Evolutionary conservation across 1,140 invertebrate genomes (phyloP).

Genomic region (Dufourea novaeangliae): DNA sequence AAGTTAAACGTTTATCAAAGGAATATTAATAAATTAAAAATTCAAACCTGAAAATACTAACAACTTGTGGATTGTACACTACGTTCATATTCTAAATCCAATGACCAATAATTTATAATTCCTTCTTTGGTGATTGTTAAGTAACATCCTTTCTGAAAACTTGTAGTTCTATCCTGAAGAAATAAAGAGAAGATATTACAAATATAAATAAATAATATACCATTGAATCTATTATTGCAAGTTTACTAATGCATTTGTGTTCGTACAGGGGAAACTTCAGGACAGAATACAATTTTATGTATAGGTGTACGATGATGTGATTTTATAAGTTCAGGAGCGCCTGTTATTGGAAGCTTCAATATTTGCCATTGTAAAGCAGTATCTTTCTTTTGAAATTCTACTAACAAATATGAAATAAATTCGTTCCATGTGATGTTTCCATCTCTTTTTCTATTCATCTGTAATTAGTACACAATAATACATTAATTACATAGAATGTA

Average conservation of each 20-base stretch:
- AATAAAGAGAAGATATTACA: background rate
- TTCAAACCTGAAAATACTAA: constrained; percentile 71
- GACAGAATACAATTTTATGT: constrained; percentile 83
- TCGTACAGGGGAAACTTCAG: constrained; percentile 81
- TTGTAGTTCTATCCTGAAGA: constrained; percentile 79
- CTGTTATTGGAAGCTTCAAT: constrained; percentile 84
- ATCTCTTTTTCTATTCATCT: constrained; percentile 78
- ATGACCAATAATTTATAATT: constrained; percentile 86
- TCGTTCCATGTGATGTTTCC: constrained; percentile 86
- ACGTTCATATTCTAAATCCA: constrained; percentile 84
- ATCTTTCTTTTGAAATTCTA: constrained; percentile 85
- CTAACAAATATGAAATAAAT: constrained; percentile 85
- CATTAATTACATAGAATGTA: background rate
- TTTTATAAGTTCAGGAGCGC: constrained; percentile 82
- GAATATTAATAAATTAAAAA: too few relatives aligned
- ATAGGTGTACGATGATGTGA: constrained; percentile 85
- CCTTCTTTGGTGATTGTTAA: constrained; percentile 86
- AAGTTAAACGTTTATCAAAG: background rate
- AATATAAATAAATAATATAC: background rate
- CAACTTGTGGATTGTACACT: constrained; percentile 84
- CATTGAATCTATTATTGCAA: background rate
- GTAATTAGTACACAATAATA: constrained; percentile 11
- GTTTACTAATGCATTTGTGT: background rate
- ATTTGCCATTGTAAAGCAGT: constrained; percentile 81
- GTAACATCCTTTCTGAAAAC: constrained; percentile 84